Conservation (phyloP, 2,797 vertebrate species). For the Myoxocephalus aenaeus region DNA sequence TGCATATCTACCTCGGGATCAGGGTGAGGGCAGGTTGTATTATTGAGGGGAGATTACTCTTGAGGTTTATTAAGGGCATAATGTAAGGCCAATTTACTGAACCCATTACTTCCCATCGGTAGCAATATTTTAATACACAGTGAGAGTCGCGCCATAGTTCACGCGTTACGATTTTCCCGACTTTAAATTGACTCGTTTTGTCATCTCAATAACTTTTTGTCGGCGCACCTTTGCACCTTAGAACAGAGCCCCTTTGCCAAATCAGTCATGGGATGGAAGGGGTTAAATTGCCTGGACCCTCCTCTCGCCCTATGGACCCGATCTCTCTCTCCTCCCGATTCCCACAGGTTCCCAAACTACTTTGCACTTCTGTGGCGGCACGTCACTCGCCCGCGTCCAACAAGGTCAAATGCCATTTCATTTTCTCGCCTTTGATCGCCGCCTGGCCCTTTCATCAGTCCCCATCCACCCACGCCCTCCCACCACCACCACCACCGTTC, state of each 20-base stretch:
- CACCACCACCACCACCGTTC: constrained; percentile 13
- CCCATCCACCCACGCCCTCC: constrained; percentile 8
- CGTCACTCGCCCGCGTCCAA: constrained; percentile 56
- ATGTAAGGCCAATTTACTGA: constrained; percentile 48
- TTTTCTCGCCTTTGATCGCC: constrained; percentile 78
- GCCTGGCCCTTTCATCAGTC: constrained; percentile 68
- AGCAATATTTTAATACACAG: constrained; percentile 38
- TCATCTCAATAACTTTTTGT: constrained; percentile 21
- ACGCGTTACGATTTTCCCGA: not conserved
- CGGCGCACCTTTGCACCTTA: constrained; percentile 8
- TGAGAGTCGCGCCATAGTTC: constrained; percentile 2
- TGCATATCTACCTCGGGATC: constrained; percentile 68
- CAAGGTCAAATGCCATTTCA: constrained; percentile 80
- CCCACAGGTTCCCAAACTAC: constrained; percentile 68
- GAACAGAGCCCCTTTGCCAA: constrained; percentile 23
- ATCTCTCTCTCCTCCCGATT: constrained; percentile 28
- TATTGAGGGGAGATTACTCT: constrained; percentile 60
- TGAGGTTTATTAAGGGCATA: constrained; percentile 44
- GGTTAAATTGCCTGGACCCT: too few relatives aligned
- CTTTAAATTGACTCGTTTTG: constrained; percentile 26
- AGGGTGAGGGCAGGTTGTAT: constrained; percentile 49
- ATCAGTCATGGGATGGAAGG: constrained; percentile 23
- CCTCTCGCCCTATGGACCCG: too few relatives aligned
- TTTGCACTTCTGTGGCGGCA: constrained; percentile 74
- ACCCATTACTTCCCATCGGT: constrained; percentile 52